These are phyloP conservation scores for Eubasilissa splendida DNA, from an alignment of 2,888 invertebrate species.

Conservation along the genomic window DNA sequence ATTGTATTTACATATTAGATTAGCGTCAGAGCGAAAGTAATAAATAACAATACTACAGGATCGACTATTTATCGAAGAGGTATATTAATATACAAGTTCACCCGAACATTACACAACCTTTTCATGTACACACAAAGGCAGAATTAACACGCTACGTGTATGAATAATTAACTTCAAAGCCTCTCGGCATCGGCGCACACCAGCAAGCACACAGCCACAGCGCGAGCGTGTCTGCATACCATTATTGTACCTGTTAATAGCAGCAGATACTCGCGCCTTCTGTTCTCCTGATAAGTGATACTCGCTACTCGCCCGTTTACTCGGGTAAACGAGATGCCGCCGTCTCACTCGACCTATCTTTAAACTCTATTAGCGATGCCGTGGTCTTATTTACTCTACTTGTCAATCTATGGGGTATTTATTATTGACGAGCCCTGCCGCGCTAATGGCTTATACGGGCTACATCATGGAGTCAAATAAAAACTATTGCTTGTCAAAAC, in stretches of 20 bases:
- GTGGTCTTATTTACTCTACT: constrained; percentile 12
- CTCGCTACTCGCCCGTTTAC: constrained; percentile 26
- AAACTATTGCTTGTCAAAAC: too few species aligned
- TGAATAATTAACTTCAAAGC: constrained; percentile 48
- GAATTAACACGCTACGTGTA: constrained; percentile 52
- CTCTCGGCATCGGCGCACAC: constrained; percentile 38
- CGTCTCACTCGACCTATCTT: constrained; percentile 9
- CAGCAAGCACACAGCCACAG: neutral
- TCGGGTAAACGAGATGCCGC: constrained; percentile 19
- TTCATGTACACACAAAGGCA: constrained; percentile 43
- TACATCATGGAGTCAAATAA: too few species aligned
- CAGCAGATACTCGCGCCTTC: constrained; percentile 8
- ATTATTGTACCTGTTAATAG: constrained; percentile 25
- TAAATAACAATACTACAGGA: constrained; percentile 28
- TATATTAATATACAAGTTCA: constrained; percentile 40
- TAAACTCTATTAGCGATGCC: constrained; percentile 30
- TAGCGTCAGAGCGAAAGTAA: neutral
- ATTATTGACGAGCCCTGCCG: neutral
- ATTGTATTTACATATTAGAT: neutral
- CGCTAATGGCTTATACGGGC: neutral
- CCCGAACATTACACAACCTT: constrained; percentile 41
- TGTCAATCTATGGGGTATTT: constrained; percentile 1
- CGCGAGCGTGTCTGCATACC: constrained; percentile 32
- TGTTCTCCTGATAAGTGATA: constrained; percentile 43
- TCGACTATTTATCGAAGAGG: constrained; percentile 37